A percentile compares a stretch with the other conserved stretches of the same genome.
phyloP scores from a whole-genome alignment of 2,888 invertebrate genomes.

The Catocala fraxini region DNA sequence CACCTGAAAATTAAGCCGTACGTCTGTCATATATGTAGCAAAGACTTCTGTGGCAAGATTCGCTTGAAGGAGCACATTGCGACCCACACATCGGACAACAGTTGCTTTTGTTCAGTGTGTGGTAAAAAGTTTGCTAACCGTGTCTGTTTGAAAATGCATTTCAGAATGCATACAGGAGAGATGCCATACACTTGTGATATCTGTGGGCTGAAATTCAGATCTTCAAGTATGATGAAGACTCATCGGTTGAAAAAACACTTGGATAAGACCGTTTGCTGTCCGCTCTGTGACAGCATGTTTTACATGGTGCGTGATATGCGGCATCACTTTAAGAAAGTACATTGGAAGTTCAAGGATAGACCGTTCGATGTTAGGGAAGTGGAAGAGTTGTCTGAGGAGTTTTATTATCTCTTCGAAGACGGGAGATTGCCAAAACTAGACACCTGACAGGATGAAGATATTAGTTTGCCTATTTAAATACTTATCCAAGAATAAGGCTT shows the following conservation, averaged over 20 bases:
- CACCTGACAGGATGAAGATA: conserved; percentile 4
- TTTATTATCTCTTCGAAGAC: conserved; percentile 60
- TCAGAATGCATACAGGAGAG: conserved; percentile 63
- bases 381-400: conserved; percentile 49
- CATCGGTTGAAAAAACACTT: conserved; percentile 62
- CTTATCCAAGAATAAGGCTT: neutral
- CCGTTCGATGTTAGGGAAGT: conserved; percentile 57
- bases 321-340: conserved; percentile 63
- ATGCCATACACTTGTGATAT: conserved; percentile 62
- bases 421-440: conserved; percentile 46
- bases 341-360: conserved; percentile 60
- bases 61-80: conserved; percentile 56
- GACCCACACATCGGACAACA: conserved; percentile 50
- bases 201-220: conserved; percentile 61
- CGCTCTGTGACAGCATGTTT: conserved; percentile 62
- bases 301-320: conserved; percentile 62
- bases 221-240: conserved; percentile 63
- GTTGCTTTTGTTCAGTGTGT: conserved; percentile 55
- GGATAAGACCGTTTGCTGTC: conserved; percentile 60
- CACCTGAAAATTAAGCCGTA: conserved; percentile 60
- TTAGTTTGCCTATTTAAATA: neutral
- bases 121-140: conserved; percentile 62
- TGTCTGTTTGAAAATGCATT: conserved; percentile 63
- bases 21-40: conserved; percentile 54
- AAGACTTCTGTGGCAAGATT: conserved; percentile 58